Percentiles rank a stretch among this genome's conserved stretches.
Conservation (phyloP, 1,140 invertebrate species). For the Cotesia glomerata region DNA sequence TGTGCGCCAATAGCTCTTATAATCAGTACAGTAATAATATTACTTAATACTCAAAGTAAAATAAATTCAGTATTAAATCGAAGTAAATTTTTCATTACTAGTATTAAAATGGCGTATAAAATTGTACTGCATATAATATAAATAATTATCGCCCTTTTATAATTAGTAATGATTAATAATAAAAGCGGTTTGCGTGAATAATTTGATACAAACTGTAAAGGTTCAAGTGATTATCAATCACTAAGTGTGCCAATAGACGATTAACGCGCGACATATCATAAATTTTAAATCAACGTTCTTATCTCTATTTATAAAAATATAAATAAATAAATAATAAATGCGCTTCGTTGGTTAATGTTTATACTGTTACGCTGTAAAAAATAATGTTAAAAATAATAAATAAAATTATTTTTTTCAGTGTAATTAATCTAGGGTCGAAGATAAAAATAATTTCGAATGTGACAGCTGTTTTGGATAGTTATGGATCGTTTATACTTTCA, state of each 20-base stretch:
- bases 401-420: too few species aligned
- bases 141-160: too few species aligned
- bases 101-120: too few species aligned
- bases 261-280: constrained; percentile 12
- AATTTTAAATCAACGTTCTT: not conserved
- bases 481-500: constrained; percentile 3
- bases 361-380: too few species aligned
- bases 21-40: too few species aligned
- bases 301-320: not conserved
- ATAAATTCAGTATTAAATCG: too few species aligned
- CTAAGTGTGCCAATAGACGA: constrained; percentile 9
- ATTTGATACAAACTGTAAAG: not conserved
- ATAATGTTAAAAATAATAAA: too few species aligned
- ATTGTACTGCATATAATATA: too few species aligned
- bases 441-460: not conserved
- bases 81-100: too few species aligned
- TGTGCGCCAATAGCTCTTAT: too few species aligned
- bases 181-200: not conserved
- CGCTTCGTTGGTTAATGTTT: not conserved
- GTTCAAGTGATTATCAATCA: not conserved
- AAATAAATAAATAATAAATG: not conserved
- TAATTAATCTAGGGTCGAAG: not conserved
- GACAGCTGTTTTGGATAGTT: not conserved
- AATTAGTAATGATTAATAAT: not conserved
- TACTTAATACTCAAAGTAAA: too few species aligned